Conservation (phyloP, 2,113 vertebrate species). For the Saguinus midas region DNA sequence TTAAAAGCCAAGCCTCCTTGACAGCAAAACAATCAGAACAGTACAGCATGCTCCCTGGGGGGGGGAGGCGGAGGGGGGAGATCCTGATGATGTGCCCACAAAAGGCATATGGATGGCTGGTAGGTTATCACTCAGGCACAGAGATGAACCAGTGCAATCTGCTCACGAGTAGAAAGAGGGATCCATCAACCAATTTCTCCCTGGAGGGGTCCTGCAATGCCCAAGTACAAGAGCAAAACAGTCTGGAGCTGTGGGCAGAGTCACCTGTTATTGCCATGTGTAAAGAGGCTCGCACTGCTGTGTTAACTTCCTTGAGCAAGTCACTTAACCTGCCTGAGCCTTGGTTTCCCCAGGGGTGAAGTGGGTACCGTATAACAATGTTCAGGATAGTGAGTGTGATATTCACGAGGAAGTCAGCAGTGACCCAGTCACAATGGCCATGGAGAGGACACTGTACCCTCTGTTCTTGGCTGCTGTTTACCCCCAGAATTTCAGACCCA, state of each 20-base stretch:
- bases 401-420: accelerated
- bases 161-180: not conserved
- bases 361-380: not conserved
- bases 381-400: not conserved
- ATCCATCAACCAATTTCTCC: not conserved
- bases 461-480: not conserved
- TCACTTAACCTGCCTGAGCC: not conserved
- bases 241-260: accelerated
- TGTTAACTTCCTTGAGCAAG: not conserved
- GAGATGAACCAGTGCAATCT: not conserved
- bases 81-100: accelerated
- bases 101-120: no score
- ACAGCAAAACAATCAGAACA: not conserved
- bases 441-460: not conserved
- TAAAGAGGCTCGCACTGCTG: not conserved
- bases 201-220: not conserved
- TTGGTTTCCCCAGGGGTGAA: not conserved
- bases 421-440: accelerated
- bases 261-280: not conserved
- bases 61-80: accelerated
- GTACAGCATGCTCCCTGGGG: accelerated
- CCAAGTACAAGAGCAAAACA: not conserved
- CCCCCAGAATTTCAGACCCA: not conserved
- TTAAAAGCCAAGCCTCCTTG: not conserved
- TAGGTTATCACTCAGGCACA: no score